These are phyloP conservation scores for Oligia latruncula DNA, from an alignment of 2,888 invertebrate genomes.

Conservation along the genomic window DNA sequence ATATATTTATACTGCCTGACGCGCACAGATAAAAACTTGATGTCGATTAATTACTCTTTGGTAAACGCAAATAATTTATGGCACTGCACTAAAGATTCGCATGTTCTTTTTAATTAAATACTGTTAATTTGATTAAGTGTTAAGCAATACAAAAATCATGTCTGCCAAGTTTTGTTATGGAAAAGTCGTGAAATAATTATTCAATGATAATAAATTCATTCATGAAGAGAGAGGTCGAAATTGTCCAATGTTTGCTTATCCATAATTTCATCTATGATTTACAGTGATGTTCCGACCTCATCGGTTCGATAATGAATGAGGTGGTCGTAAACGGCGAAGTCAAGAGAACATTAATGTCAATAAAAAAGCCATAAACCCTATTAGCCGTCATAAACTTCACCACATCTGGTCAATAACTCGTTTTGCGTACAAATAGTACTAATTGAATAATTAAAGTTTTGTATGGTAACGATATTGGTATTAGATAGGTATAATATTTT, in stretches of 20 bases:
- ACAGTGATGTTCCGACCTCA: conserved; percentile 87
- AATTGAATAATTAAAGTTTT: conserved; percentile 82
- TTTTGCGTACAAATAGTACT: conserved; percentile 85
- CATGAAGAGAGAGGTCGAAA: conserved; percentile 67
- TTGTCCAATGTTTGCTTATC: conserved; percentile 74
- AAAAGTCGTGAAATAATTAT: conserved; percentile 65
- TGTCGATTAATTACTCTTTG: conserved; percentile 76
- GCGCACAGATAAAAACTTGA: conserved; percentile 74
- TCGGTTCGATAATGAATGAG: conserved; percentile 89
- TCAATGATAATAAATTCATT: conserved; percentile 74
- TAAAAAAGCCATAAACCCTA: conserved; percentile 90
- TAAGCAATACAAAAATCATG: conserved; percentile 38
- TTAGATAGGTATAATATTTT: conserved; percentile 42
- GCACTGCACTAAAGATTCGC: conserved; percentile 45
- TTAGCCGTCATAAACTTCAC: conserved; percentile 89
- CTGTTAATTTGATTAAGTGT: conserved; percentile 44
- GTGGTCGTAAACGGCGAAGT: conserved; percentile 87
- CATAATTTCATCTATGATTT: conserved; percentile 86
- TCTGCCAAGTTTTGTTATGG: conserved; percentile 17
- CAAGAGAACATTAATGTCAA: conserved; percentile 90
- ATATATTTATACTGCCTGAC: conserved; percentile 71
- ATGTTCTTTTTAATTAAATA: conserved; percentile 44
- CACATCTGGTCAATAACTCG: conserved; percentile 88
- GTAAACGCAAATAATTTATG: conserved; percentile 74
- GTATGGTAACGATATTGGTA: conserved; percentile 57